Evolutionary conservation across 2,113 vertebrate species (phyloP).

Genomic region (Neogobius melanostomus): DNA sequence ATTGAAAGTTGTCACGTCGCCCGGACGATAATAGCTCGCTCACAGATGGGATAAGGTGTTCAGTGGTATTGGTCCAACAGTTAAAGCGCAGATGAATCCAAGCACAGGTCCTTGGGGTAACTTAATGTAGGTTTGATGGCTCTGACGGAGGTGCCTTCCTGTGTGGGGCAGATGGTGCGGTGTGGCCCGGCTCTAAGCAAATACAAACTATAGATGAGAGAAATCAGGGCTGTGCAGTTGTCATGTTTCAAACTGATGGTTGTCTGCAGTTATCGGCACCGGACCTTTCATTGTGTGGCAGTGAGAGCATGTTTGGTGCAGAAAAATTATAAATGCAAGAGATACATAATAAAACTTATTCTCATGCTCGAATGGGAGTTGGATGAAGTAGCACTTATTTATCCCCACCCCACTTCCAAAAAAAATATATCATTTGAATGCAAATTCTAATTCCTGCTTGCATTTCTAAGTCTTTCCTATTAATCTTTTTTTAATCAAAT

Average conservation of each 20-base stretch:
- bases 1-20: not conserved
- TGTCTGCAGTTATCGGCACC: too few species aligned
- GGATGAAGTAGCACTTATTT: too few species aligned
- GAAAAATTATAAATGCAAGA: too few species aligned
- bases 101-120: not conserved
- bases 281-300: too few species aligned
- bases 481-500: too few species aligned
- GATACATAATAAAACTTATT: too few species aligned
- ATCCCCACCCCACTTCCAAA: too few species aligned
- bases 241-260: not conserved
- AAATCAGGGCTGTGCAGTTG: not conserved
- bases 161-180: constrained; percentile 39
- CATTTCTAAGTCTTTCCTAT: too few species aligned
- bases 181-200: constrained; percentile 37
- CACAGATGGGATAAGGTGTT: constrained; percentile 1
- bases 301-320: too few species aligned
- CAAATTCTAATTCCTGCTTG: too few species aligned
- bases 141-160: constrained; percentile 16
- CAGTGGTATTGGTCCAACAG: not conserved
- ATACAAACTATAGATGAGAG: constrained; percentile 45
- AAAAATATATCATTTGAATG: too few species aligned
- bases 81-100: not conserved
- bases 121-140: constrained; percentile 5
- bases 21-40: not conserved
- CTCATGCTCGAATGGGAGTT: too few species aligned